These are phyloP conservation scores for Micrasema longulum DNA, from an alignment of 1,140 invertebrate genomes.

Conservation along the genomic window DNA sequence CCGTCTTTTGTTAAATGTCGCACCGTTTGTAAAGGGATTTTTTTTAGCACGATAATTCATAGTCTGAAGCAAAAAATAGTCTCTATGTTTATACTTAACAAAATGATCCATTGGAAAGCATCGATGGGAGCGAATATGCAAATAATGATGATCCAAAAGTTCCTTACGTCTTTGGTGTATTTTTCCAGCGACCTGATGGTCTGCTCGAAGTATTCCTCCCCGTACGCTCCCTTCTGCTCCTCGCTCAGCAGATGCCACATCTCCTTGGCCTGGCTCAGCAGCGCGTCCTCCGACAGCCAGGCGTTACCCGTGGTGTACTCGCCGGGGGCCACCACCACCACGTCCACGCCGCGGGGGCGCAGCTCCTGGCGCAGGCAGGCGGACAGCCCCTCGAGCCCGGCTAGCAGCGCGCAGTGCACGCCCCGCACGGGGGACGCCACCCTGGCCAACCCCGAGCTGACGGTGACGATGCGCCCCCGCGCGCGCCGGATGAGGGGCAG, in stretches of 20 bases:
- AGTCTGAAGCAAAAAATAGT: too few relatives aligned
- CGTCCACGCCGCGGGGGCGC: slow-evolving; percentile 79
- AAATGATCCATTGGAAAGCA: too few relatives aligned
- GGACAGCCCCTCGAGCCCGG: slow-evolving; percentile 84
- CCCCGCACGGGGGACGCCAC: slow-evolving; percentile 81
- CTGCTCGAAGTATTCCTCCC: slow-evolving; percentile 83
- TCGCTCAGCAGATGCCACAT: slow-evolving; percentile 84
- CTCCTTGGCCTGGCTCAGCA: slow-evolving; percentile 80
- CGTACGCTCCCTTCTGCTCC: slow-evolving; percentile 81
- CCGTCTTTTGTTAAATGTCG: too few relatives aligned
- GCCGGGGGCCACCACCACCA: slow-evolving; percentile 84
- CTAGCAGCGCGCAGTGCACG: slow-evolving; percentile 82
- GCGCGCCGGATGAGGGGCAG: slow-evolving; percentile 81
- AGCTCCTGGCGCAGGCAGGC: slow-evolving; percentile 86
- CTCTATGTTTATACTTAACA: too few relatives aligned
- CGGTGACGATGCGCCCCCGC: slow-evolving; percentile 77
- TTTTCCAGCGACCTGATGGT: slow-evolving; percentile 81
- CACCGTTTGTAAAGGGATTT: too few relatives aligned
- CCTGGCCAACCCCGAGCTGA: slow-evolving; percentile 79
- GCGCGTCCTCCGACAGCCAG: slow-evolving; percentile 78
- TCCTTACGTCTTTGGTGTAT: slow-evolving; percentile 77
- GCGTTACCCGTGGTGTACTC: slow-evolving; percentile 82
- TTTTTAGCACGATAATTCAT: too few relatives aligned
- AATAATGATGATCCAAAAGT: slow-evolving; percentile 46
- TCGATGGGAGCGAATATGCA: too few relatives aligned